Conservation (phyloP, 2,888 invertebrate species). For the Hyles lineata region DNA sequence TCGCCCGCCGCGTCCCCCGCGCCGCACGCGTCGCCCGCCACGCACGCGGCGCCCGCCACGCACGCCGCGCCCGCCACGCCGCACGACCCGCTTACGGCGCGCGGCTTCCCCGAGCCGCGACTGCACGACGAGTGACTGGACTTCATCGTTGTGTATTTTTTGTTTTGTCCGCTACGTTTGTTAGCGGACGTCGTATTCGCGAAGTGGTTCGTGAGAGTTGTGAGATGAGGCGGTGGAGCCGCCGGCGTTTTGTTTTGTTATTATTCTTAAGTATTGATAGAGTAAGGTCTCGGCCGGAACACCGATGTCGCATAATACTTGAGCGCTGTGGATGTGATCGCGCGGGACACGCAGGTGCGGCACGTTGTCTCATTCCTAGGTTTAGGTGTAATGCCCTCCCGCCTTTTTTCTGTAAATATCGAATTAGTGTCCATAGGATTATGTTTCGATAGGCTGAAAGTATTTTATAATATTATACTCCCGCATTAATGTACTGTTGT, state of each 20-base stretch:
- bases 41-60: slow-evolving; percentile 61
- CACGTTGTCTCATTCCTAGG: slow-evolving; percentile 57
- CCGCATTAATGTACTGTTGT: slow-evolving; percentile 61
- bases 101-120: slow-evolving; percentile 62
- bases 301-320: slow-evolving; percentile 32
- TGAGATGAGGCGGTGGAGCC: slow-evolving; percentile 19
- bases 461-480: slow-evolving; percentile 84
- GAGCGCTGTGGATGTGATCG: slow-evolving; percentile 41
- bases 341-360: slow-evolving; percentile 47
- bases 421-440: slow-evolving; percentile 78
- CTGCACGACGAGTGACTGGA: slow-evolving; percentile 60
- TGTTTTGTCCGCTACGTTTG: slow-evolving; percentile 31
- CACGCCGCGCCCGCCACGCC: slow-evolving; percentile 59
- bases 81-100: slow-evolving; percentile 60
- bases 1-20: slow-evolving; percentile 75
- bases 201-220: neutral
- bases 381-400: slow-evolving; percentile 60
- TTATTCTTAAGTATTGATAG: slow-evolving; percentile 20
- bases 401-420: slow-evolving; percentile 80
- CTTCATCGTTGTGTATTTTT: slow-evolving; percentile 32
- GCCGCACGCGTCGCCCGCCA: slow-evolving; percentile 57
- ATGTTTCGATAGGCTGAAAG: slow-evolving; percentile 81
- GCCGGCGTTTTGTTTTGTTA: slow-evolving; percentile 19
- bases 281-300: slow-evolving; percentile 32
- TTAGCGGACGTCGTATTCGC: neutral